Conservation (phyloP, 2,113 vertebrate genomes). For the Pimephales promelas region DNA sequence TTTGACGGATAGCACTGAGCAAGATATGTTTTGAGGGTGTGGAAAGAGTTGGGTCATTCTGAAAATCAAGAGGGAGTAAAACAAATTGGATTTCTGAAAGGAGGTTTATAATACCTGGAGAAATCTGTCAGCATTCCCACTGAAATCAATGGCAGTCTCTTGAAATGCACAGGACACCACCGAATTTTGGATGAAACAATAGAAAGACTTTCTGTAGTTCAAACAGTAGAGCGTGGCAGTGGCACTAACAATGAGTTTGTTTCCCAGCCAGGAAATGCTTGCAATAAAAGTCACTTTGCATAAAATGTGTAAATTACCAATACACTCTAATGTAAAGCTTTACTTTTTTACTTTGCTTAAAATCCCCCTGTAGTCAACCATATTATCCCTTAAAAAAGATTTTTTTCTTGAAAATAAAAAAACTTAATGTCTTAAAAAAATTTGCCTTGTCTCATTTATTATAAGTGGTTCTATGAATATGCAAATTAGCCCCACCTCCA, state of each 20-base stretch:
- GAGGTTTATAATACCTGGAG: not conserved
- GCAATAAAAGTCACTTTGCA: too few species aligned
- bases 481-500: too few species aligned
- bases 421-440: too few species aligned
- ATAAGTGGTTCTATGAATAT: too few species aligned
- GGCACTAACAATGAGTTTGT: not conserved
- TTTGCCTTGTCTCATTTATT: too few species aligned
- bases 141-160: not conserved
- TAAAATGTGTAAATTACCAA: not conserved
- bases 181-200: not conserved
- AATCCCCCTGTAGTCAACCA: too few species aligned
- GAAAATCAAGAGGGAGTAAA: not conserved
- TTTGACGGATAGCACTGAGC: not conserved
- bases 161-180: not conserved
- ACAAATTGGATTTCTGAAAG: slow-evolving; percentile 5
- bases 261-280: not conserved
- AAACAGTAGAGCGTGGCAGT: too few species aligned
- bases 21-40: not conserved
- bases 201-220: not conserved
- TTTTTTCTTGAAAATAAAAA: too few species aligned
- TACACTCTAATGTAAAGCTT: not conserved
- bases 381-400: too few species aligned
- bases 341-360: too few species aligned
- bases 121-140: not conserved
- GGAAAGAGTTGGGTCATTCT: not conserved